Conservation (phyloP, 1,140 invertebrate genomes). For the Lamellibrachia luymesi region DNA sequence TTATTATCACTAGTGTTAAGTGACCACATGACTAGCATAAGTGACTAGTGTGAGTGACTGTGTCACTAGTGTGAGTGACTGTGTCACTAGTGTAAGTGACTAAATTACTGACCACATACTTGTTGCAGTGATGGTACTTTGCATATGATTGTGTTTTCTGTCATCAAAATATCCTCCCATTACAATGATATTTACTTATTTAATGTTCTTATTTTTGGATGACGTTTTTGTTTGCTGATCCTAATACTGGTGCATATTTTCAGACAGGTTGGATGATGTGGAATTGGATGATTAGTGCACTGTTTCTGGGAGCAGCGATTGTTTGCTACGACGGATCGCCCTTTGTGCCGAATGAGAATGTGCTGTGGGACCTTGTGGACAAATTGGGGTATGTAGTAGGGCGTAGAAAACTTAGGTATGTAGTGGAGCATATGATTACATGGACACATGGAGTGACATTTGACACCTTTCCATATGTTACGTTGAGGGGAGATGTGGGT, state of each 20-base stretch:
- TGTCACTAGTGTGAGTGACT: neutral
- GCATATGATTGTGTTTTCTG: too few relatives aligned
- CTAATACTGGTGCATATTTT: conserved; percentile 14
- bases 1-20: too few relatives aligned
- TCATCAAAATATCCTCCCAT: too few relatives aligned
- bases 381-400: conserved; percentile 49
- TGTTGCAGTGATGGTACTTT: too few relatives aligned
- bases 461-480: neutral
- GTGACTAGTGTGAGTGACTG: neutral
- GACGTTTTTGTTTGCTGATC: neutral
- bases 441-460: neutral
- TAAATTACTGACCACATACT: neutral
- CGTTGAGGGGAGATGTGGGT: neutral
- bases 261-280: conserved; percentile 69
- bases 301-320: conserved; percentile 60
- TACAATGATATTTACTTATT: too few relatives aligned
- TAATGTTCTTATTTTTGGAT: too few relatives aligned
- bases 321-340: conserved; percentile 67
- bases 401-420: neutral
- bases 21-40: too few relatives aligned
- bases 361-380: conserved; percentile 63
- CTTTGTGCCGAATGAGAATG: conserved; percentile 57
- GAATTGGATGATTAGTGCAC: conserved; percentile 61
- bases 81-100: too few relatives aligned
- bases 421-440: too few relatives aligned